phyloP scores from a whole-genome alignment of 1,140 invertebrate species.

The Aphis gossypii region DNA sequence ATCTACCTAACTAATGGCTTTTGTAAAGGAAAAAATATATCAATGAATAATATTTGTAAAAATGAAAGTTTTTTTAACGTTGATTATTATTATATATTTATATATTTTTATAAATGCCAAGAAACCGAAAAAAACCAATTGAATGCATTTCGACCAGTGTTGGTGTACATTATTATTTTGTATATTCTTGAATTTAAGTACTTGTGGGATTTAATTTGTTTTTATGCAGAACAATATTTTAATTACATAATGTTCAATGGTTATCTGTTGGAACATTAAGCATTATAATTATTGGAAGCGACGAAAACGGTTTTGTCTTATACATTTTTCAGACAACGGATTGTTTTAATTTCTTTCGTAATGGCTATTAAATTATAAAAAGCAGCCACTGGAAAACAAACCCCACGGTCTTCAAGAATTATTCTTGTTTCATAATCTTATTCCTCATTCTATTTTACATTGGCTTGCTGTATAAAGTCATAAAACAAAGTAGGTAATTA shows the following conservation, averaged over 20 bases:
- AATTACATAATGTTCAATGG: slow-evolving; percentile 29
- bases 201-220: slow-evolving; percentile 2
- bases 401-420: neutral
- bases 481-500: slow-evolving; percentile 42
- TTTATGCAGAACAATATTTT: slow-evolving; percentile 47
- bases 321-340: slow-evolving; percentile 41
- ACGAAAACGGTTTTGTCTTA: slow-evolving; percentile 38
- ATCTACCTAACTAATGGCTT: neutral
- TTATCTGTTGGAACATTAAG: slow-evolving; percentile 53
- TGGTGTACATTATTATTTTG: neutral
- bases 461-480: neutral
- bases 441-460: slow-evolving; percentile 36
- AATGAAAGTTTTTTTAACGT: neutral
- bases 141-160: neutral
- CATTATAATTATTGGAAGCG: slow-evolving; percentile 55
- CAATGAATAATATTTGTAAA: neutral
- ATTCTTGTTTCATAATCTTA: slow-evolving; percentile 36
- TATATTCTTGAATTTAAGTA: neutral
- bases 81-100: neutral
- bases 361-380: slow-evolving; percentile 54
- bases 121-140: neutral
- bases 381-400: slow-evolving; percentile 47
- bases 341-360: slow-evolving; percentile 57
- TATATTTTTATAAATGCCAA: neutral
- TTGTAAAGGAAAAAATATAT: neutral